phyloP scores from a whole-genome alignment of 2,113 vertebrate genomes.

The Protobothrops flavoviridis region DNA sequence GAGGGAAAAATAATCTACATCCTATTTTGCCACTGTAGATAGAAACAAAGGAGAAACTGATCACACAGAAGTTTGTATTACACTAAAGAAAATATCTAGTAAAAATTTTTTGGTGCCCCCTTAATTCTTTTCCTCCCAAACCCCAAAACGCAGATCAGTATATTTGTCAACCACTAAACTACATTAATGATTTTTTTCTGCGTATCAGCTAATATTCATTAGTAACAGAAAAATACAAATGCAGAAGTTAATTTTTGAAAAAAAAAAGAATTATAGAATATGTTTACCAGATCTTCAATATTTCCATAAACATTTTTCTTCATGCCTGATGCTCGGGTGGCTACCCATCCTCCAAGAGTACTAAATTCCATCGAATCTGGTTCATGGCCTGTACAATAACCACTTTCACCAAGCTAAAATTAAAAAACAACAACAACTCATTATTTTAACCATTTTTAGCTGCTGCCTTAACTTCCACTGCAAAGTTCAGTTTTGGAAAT shows the following conservation, averaged over 20 bases:
- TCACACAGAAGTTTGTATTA: background rate
- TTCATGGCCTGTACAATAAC: constrained; percentile 97
- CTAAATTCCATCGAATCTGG: constrained; percentile 99
- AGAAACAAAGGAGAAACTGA: background rate
- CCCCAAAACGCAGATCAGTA: background rate
- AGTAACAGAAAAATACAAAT: background rate
- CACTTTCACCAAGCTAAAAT: constrained; percentile 89
- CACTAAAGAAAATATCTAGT: background rate
- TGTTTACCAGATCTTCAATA: constrained; percentile 94
- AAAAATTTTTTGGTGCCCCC: background rate
- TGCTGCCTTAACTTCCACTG: constrained; percentile 5
- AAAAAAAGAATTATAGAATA: background rate
- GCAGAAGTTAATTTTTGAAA: background rate
- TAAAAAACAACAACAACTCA: constrained; percentile 30
- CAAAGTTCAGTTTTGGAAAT: background rate
- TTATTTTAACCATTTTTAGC: constrained; percentile 34
- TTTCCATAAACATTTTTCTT: constrained; percentile 99
- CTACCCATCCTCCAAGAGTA: constrained; percentile 96
- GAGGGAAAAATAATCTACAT: background rate
- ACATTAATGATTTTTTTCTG: background rate
- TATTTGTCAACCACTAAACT: background rate
- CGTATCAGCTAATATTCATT: background rate
- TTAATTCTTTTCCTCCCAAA: background rate
- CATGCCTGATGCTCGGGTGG: constrained; percentile 97
- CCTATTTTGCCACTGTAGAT: background rate